Conservation (phyloP, 2,888 invertebrate genomes). For the Drosophila barbarae region DNA sequence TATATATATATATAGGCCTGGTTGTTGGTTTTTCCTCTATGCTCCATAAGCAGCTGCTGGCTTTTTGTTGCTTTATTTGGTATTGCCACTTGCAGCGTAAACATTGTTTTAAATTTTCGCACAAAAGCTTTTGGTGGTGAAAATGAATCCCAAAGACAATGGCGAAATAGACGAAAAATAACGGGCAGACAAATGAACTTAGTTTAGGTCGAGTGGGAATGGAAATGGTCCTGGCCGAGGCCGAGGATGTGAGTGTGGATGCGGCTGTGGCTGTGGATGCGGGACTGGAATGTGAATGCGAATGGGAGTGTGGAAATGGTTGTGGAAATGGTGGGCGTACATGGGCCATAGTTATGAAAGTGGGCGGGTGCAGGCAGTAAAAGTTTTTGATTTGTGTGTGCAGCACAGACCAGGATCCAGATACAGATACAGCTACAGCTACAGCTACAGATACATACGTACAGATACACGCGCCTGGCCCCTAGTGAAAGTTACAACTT, state of each 20-base stretch:
- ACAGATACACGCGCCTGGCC: conserved; percentile 27
- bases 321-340: conserved; percentile 15
- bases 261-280: neutral
- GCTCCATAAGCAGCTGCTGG: conserved; percentile 6
- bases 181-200: conserved; percentile 64
- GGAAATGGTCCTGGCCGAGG: conserved; percentile 8
- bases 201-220: conserved; percentile 27
- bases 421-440: neutral
- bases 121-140: conserved; percentile 40
- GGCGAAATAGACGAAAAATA: conserved; percentile 37
- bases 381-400: conserved; percentile 70
- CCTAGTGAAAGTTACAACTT: conserved; percentile 67
- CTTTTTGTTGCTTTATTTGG: conserved; percentile 14
- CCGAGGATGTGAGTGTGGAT: neutral
- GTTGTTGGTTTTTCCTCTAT: conserved; percentile 20
- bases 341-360: conserved; percentile 29
- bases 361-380: conserved; percentile 49
- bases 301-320: conserved; percentile 11
- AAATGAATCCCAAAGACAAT: conserved; percentile 49
- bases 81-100: conserved; percentile 51
- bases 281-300: neutral
- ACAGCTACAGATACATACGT: conserved; percentile 10
- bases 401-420: conserved; percentile 27
- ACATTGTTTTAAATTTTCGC: conserved; percentile 68
- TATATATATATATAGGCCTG: conserved; percentile 1